These are phyloP conservation scores for Propithecus deckenii DNA, from an alignment of 2,797 vertebrate genomes.

Conservation along the genomic window DNA sequence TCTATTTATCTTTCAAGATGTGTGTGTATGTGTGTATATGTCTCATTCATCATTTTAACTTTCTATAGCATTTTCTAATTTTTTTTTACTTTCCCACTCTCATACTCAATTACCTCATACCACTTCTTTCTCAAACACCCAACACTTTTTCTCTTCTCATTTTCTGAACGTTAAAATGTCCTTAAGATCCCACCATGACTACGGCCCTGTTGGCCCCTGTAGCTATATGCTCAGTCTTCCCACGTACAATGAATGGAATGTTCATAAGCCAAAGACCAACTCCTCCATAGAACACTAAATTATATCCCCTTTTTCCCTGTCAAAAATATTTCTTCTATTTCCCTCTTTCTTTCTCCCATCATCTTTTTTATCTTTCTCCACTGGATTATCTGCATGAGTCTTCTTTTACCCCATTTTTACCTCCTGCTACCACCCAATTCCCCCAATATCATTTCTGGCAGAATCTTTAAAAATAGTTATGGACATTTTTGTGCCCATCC, in stretches of 20 bases:
- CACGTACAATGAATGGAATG: neutral
- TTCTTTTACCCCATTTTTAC: neutral
- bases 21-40: fast-evolving
- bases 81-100: neutral
- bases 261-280: neutral
- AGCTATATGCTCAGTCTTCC: neutral
- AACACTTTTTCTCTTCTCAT: neutral
- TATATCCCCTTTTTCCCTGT: neutral
- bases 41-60: neutral
- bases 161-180: slow-evolving; percentile 13
- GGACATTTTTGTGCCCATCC: neutral
- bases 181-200: neutral
- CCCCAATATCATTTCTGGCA: neutral
- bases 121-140: neutral
- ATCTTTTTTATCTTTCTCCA: neutral
- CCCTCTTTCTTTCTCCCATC: neutral
- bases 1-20: neutral
- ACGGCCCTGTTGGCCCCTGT: fast-evolving
- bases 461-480: neutral
- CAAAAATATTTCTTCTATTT: neutral
- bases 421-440: neutral
- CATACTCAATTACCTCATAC: neutral
- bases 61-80: neutral
- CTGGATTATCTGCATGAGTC: neutral
- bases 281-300: neutral